These are phyloP conservation scores for Hydrolagus colliei DNA, from an alignment of 2,797 vertebrate genomes.

Conservation along the genomic window DNA sequence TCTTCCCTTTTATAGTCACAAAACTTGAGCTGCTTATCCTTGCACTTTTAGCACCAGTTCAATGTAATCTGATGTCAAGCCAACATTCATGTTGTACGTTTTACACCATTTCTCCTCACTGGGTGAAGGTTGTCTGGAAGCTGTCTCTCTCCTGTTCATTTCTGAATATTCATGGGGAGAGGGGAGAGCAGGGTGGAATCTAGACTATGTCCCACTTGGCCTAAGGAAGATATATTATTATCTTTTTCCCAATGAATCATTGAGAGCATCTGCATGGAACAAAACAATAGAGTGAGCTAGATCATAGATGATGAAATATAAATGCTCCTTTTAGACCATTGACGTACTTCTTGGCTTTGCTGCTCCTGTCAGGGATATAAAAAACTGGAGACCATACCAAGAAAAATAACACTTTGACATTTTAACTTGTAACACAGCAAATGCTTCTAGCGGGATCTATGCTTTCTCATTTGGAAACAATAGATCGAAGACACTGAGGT, in stretches of 20 bases:
- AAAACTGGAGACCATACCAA: not conserved
- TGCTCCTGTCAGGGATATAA: slow-evolving; percentile 4
- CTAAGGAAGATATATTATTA: not conserved
- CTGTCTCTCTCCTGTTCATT: not conserved
- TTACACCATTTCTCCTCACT: not conserved
- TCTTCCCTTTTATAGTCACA: not conserved
- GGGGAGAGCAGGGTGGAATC: not conserved
- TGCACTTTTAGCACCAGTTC: not conserved
- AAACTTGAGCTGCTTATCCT: not conserved
- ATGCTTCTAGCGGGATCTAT: not conserved
- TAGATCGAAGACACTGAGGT: not conserved
- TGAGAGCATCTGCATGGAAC: not conserved
- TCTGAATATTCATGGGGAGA: not conserved
- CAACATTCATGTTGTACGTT: slow-evolving; percentile 3
- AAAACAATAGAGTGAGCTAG: not conserved
- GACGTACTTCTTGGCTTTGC: not conserved
- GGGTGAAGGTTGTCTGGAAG: not conserved
- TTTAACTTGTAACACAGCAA: not conserved
- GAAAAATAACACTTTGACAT: slow-evolving; percentile 1
- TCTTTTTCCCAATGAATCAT: not conserved
- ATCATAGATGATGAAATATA: not conserved
- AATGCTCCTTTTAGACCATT: not conserved
- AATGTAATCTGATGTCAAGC: slow-evolving; percentile 5
- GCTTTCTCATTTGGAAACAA: not conserved
- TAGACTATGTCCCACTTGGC: not conserved